Percentiles rank a stretch among this genome's conserved stretches.
phyloP scores from a whole-genome alignment of 2,888 invertebrate species.

The Agrenia bidenticulata region DNA sequence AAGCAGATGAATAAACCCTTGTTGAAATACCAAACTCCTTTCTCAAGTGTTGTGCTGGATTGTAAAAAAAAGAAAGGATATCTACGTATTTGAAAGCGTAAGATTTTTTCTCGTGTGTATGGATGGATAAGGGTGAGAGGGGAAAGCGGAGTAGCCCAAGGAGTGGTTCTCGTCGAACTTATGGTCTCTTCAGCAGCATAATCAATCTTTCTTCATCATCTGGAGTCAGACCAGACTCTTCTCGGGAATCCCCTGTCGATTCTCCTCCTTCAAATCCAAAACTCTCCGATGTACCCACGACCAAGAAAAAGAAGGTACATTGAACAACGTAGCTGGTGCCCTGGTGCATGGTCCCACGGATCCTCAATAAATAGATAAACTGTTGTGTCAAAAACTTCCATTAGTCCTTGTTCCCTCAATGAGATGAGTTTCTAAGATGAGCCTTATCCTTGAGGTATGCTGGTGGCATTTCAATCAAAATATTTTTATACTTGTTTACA shows the following conservation, averaged over 20 bases:
- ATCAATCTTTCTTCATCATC: constrained; percentile 45
- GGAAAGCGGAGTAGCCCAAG: constrained; percentile 42
- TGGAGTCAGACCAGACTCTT: background rate
- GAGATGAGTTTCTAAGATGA: too few species aligned
- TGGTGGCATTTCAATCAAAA: background rate
- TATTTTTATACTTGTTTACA: too few species aligned
- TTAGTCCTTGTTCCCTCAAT: too few species aligned
- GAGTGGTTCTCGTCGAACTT: constrained; percentile 44
- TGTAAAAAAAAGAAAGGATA: too few species aligned
- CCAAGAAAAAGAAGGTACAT: too few species aligned
- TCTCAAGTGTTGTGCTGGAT: too few species aligned
- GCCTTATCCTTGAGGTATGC: background rate
- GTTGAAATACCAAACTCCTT: too few species aligned
- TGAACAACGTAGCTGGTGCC: too few species aligned
- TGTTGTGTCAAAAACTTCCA: background rate
- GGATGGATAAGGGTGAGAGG: constrained; percentile 48
- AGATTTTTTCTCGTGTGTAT: constrained; percentile 4
- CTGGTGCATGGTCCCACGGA: too few species aligned
- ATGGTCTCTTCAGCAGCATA: constrained; percentile 49
- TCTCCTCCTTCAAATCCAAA: background rate
- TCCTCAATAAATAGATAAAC: background rate
- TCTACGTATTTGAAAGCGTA: too few species aligned
- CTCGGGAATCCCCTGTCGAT: background rate
- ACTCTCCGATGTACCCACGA: too few species aligned
- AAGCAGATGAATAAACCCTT: too few species aligned